A percentile compares a stretch with the other conserved stretches of the same genome.
phyloP scores from a whole-genome alignment of 2,797 vertebrate genomes.

The Sarcophilus harrisii region DNA sequence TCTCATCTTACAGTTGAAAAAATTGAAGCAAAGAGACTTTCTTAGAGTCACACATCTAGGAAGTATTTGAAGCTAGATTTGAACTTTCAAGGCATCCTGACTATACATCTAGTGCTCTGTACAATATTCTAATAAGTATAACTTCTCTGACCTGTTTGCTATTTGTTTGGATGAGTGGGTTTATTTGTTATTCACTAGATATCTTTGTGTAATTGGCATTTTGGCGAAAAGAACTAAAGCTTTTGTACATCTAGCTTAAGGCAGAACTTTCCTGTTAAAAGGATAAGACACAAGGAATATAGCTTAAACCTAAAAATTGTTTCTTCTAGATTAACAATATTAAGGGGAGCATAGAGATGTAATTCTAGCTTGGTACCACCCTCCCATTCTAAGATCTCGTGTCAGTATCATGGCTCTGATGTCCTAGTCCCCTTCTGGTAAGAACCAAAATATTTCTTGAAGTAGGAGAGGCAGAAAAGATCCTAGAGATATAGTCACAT shows the following conservation, averaged over 20 bases:
- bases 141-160: background rate
- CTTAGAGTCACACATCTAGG: background rate
- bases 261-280: background rate
- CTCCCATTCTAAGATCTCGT: background rate
- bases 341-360: background rate
- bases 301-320: background rate
- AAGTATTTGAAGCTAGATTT: background rate
- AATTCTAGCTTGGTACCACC: background rate
- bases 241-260: background rate
- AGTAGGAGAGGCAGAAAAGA: slow-evolving; percentile 2
- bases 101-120: background rate
- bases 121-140: background rate
- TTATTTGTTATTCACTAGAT: background rate
- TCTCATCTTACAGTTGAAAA: background rate
- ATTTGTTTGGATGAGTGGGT: background rate
- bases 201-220: background rate
- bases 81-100: background rate
- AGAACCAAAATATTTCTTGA: background rate
- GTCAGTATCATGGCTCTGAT: background rate
- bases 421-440: background rate
- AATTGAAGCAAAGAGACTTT: background rate
- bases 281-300: background rate
- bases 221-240: background rate
- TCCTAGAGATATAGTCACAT: background rate
- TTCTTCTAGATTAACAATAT: background rate